Conservation (phyloP, 2,797 vertebrate species). For the Morelia viridis region DNA sequence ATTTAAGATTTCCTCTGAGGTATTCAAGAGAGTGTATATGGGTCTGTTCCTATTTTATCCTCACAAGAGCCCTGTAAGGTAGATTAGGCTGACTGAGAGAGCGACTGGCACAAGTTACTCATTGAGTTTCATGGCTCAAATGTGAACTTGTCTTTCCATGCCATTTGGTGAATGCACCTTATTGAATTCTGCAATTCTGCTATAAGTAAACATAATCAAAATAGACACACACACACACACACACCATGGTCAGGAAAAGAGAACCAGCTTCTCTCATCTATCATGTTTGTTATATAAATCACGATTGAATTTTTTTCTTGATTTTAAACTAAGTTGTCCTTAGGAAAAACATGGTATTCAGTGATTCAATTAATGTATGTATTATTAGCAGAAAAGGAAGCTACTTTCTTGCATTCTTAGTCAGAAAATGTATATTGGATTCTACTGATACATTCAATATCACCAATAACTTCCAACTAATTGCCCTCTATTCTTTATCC, state of each 20-base stretch:
- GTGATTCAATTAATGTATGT: neutral
- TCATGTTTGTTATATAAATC: neutral
- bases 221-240: neutral
- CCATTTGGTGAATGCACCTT: neutral
- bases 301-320: neutral
- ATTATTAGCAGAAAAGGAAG: neutral
- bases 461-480: neutral
- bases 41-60: neutral
- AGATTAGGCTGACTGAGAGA: neutral
- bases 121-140: neutral
- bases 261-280: neutral
- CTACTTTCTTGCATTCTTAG: neutral
- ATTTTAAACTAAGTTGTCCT: neutral
- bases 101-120: neutral
- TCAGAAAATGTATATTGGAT: neutral
- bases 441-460: neutral
- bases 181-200: neutral
- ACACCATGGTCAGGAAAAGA: neutral
- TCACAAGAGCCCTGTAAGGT: neutral
- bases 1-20: neutral
- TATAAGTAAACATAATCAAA: neutral
- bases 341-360: neutral
- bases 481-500: neutral
- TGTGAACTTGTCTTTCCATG: neutral
- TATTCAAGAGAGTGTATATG: neutral